Evolutionary conservation across 2,888 invertebrate species (phyloP).

Genomic region (Megaustenia siamemsis): DNA sequence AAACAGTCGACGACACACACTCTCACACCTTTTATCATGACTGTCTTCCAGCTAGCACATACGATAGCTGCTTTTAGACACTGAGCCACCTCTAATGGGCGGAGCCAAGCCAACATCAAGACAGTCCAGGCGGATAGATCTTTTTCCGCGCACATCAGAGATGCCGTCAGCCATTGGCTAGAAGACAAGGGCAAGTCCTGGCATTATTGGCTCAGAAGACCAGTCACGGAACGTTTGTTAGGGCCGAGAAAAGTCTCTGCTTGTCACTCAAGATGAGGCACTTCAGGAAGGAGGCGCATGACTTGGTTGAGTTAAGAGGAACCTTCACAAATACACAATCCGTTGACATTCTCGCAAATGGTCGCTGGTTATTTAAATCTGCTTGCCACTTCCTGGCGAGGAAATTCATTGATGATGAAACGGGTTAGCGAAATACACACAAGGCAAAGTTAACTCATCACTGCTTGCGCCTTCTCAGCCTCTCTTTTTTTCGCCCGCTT

Average conservation of each 20-base stretch:
- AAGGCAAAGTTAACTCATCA: no score
- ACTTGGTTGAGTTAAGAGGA: not conserved
- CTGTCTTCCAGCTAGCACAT: slow-evolving; percentile 27
- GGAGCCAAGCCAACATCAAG: slow-evolving; percentile 45
- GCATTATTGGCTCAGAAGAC: slow-evolving; percentile 44
- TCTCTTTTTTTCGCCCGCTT: not conserved
- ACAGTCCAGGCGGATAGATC: slow-evolving; percentile 30
- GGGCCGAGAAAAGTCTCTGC: not conserved
- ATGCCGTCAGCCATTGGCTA: slow-evolving; percentile 50
- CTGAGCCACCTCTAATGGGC: slow-evolving; percentile 33
- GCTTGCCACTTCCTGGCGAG: not conserved
- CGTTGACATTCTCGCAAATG: not conserved
- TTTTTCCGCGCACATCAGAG: slow-evolving; percentile 35
- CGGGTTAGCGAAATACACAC: not conserved
- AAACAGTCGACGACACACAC: slow-evolving; percentile 32
- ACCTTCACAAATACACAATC: not conserved
- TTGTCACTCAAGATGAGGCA: slow-evolving; percentile 36
- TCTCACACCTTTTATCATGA: slow-evolving; percentile 45
- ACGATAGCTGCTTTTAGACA: slow-evolving; percentile 28
- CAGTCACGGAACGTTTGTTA: slow-evolving; percentile 31
- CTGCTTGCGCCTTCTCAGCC: not conserved
- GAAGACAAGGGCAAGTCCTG: slow-evolving; percentile 41
- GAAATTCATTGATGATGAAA: not conserved
- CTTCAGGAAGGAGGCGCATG: not conserved
- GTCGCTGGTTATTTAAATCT: not conserved